Base-by-base conservation (phyloP, 2,113 vertebrate genomes). In the Octodon degus region DNA sequence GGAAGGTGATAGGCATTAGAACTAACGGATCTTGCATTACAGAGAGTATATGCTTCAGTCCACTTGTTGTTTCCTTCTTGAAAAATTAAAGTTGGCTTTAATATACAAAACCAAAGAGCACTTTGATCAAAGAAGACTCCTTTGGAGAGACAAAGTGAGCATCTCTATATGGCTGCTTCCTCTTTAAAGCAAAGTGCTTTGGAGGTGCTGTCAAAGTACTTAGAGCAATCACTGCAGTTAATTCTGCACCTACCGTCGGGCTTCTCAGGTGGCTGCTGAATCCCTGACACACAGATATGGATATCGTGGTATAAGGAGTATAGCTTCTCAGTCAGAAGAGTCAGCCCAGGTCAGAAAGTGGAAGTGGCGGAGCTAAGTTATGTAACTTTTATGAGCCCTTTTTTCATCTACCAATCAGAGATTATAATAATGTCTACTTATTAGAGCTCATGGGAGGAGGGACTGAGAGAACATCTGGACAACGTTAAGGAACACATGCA, bases 171-270 rank as follows among this genome's bases (percentile, higher is more conserved):
- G 17, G 7, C 20, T 84, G 19, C 25, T 37, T 93, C 72, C 85
- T 53, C 25, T 96, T 17, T 82, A 34, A 77, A 72, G 55, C 84
- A 24, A 87, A 84, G 65, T n/a, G 70, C 37, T 91, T 34, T 86
- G n/a, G 74, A 53, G 30, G 25, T 87, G 80, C 13, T 68, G 65
- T 50, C 50, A 91, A 86, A 86, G 24, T 22, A 27, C 1, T 82
- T 91, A 6, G 16, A 82, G 88, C 37, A 70, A 43, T 58, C 86
- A 87, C 68, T 80, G 4, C 30, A 9, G 27, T 93, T 93, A 93
- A 55, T 84, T 58, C 17, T 53, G 19, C 62, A 68, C 76, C 86
- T 89, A 63, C 13, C 94, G 40, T 53, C n/a, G 43, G 37, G 11
- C 27, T 85, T n/a, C n/a, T 24, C 2, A 58, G 37, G 63, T 77